Conservation (phyloP, 2,888 invertebrate species). For the Bombyx huttoni region DNA sequence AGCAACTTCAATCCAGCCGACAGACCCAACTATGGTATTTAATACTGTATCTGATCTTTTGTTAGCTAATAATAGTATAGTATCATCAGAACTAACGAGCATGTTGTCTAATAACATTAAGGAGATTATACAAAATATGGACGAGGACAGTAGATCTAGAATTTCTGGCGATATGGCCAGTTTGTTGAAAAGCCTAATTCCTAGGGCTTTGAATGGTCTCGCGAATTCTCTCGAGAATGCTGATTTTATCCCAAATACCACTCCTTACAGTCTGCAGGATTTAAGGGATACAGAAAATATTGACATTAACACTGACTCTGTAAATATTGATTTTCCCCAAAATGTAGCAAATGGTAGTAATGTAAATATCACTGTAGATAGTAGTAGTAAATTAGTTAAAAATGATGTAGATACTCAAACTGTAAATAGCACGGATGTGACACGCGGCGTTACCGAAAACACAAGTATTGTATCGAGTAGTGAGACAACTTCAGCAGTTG, state of each 20-base stretch:
- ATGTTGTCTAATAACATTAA: constrained; percentile 64
- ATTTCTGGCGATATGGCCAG: constrained; percentile 66
- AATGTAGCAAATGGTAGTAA: constrained; percentile 26
- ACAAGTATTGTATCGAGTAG: constrained; percentile 27
- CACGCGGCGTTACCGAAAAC: constrained; percentile 19
- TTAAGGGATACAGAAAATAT: constrained; percentile 59
- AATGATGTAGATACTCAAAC: constrained; percentile 18
- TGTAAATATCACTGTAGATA: constrained; percentile 48
- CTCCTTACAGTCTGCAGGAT: constrained; percentile 65
- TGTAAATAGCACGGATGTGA: constrained; percentile 43
- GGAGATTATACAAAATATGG: constrained; percentile 57
- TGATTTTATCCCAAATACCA: constrained; percentile 47
- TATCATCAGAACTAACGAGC: constrained; percentile 68
- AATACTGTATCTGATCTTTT: constrained; percentile 65
- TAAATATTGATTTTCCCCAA: constrained; percentile 39
- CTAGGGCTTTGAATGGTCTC: constrained; percentile 55
- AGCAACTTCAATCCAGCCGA: constrained; percentile 42
- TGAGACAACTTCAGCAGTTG: constrained; percentile 23
- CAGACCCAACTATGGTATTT: constrained; percentile 64
- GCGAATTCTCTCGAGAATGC: constrained; percentile 38
- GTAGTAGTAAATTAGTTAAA: constrained; percentile 18
- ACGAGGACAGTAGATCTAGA: constrained; percentile 55
- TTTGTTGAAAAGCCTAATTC: constrained; percentile 62
- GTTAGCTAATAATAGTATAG: constrained; percentile 57
- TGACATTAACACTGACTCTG: constrained; percentile 19